A percentile compares a stretch with the other conserved stretches of the same genome.
These are phyloP conservation scores for Drosophila pseudotalamancana DNA, from an alignment of 2,888 invertebrate species.

Conservation along the genomic window DNA sequence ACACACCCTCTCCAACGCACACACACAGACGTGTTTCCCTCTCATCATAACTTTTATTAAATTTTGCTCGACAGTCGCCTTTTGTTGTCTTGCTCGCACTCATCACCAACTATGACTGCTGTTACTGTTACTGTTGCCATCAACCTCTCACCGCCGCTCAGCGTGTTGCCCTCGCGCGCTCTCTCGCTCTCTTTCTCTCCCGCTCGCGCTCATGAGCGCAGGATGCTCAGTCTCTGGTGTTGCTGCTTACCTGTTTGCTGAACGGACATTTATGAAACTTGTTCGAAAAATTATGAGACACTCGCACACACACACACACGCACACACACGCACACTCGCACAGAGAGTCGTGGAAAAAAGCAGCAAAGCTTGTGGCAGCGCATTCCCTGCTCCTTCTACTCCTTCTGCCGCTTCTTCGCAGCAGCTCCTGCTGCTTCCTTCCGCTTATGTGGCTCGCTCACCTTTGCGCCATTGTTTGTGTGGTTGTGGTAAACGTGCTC, in stretches of 20 bases:
- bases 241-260: slow-evolving; percentile 62
- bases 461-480: slow-evolving; percentile 62
- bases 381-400: slow-evolving; percentile 16
- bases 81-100: slow-evolving; percentile 48
- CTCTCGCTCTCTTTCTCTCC: slow-evolving; percentile 15
- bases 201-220: slow-evolving; percentile 13
- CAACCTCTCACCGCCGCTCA: slow-evolving; percentile 50
- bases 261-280: slow-evolving; percentile 77
- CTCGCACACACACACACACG: slow-evolving; percentile 26
- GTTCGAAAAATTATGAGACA: slow-evolving; percentile 76
- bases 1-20: slow-evolving; percentile 36
- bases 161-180: slow-evolving; percentile 5
- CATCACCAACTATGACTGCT: slow-evolving; percentile 28
- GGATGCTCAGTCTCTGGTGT: slow-evolving; percentile 54
- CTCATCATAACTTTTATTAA: slow-evolving; percentile 81
- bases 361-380: slow-evolving; percentile 28
- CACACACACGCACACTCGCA: not conserved
- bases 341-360: slow-evolving; percentile 22
- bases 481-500: slow-evolving; percentile 21
- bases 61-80: slow-evolving; percentile 54
- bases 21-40: slow-evolving; percentile 47
- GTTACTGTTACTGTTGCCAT: slow-evolving; percentile 77
- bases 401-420: slow-evolving; percentile 25
- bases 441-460: slow-evolving; percentile 67
- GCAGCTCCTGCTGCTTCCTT: slow-evolving; percentile 54